phyloP scores from a whole-genome alignment of 1,140 invertebrate genomes.

The Lamellibrachia luymesi region DNA sequence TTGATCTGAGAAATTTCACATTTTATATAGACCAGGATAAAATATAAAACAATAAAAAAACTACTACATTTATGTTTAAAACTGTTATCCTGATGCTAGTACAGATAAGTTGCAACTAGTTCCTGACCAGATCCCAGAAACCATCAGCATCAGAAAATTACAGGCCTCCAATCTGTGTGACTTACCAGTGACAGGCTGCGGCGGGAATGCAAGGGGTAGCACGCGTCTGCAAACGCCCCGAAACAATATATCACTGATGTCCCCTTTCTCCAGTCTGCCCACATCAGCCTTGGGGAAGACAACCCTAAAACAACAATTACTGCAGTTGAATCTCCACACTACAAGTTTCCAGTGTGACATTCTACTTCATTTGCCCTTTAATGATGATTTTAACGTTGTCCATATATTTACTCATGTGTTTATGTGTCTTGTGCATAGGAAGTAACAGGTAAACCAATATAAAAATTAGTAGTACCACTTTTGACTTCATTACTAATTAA shows the following conservation, averaged over 20 bases:
- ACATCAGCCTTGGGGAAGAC: slow-evolving; percentile 36
- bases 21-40: not conserved
- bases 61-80: too few relatives aligned
- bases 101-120: too few relatives aligned
- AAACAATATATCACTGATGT: slow-evolving; percentile 67
- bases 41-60: too few relatives aligned
- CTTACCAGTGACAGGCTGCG: slow-evolving; percentile 29
- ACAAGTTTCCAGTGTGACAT: not conserved
- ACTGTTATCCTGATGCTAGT: too few relatives aligned
- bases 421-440: too few relatives aligned
- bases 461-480: too few relatives aligned
- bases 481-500: too few relatives aligned
- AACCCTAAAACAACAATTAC: slow-evolving; percentile 29
- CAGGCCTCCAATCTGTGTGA: not conserved
- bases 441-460: too few relatives aligned
- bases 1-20: not conserved
- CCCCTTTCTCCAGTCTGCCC: slow-evolving; percentile 58
- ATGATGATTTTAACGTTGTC: too few relatives aligned
- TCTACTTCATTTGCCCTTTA: too few relatives aligned
- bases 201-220: slow-evolving; percentile 49
- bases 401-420: too few relatives aligned
- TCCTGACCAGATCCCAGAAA: not conserved
- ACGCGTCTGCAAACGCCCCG: slow-evolving; percentile 61
- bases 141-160: not conserved
- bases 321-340: not conserved